Base-by-base conservation (phyloP, 35 echinoderm and acorn worm genomes). In the Strongylocentrotus purpuratus region DNA sequence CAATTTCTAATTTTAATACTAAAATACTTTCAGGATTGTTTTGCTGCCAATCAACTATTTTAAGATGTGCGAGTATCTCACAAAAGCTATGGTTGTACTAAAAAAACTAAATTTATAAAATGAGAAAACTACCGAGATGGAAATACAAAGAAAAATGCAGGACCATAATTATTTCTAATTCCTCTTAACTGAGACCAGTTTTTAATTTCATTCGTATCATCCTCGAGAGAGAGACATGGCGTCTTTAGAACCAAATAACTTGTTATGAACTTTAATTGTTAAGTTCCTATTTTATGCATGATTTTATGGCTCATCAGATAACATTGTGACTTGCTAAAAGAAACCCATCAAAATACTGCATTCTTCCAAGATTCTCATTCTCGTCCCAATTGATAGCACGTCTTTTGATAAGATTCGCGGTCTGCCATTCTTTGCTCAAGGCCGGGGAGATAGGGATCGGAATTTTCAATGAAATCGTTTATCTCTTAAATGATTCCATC, bases 381-480 rank as follows among this genome's bases (percentile, higher is more conserved):
- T 41, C 65, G 25, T 78, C 20, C 22, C 7, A 3, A 78, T n/a
- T 78, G 65, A n/a, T 78, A 71, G 61, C 61, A 7, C 61, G 22
- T 71, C 20, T 28, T 71, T 71, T n/a, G 28, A 78, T 28, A 78
- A 78, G 65, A 78, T 78, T 78, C 65, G 65, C 65, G 65, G 65
- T 78, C 20, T 28, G 20, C 22, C 65, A 6, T 78, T 78, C 65
- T 78, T 78, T 78, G 7, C 65, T 8, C 65, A 78, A 78, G 65
- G 65, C 65, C 25, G 20, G 15, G 4, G 65, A 78, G 65, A 78
- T 78, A 78, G 25, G 28, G 65, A 78, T 78, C 65, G 25, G 65
- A 78, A 78, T 78, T 78, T 78, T 78, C 65, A 78, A 78, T 78
- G 65, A n/a, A 78, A 28, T 78, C 65, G 65, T 78, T 78, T 78